Conservation (phyloP, 2,113 vertebrate genomes). For the Stictonetta naevosa region DNA sequence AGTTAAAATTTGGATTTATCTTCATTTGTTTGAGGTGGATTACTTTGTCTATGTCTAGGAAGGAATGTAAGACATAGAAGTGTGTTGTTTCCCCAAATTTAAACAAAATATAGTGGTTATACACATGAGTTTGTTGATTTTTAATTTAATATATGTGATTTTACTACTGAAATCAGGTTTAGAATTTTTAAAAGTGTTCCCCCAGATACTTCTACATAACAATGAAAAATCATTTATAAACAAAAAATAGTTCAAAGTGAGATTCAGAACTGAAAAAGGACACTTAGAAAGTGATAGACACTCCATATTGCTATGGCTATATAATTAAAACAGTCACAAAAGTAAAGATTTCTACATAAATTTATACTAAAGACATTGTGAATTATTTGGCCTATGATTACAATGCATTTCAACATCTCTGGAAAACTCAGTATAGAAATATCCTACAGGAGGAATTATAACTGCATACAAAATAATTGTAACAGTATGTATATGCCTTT, state of each 20-base stretch:
- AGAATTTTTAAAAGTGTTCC: not conserved
- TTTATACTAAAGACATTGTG: rapidly evolving
- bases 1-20: not conserved
- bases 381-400: not conserved
- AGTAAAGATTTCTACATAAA: not conserved
- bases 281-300: not conserved
- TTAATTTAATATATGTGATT: not conserved
- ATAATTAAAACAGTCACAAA: not conserved
- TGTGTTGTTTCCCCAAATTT: not conserved
- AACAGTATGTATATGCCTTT: not conserved
- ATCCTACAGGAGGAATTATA: not conserved
- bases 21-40: not conserved
- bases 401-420: not conserved
- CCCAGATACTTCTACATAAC: not conserved
- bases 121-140: rapidly evolving
- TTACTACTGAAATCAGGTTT: not conserved
- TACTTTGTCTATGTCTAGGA: not conserved
- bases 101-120: not conserved
- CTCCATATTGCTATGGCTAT: not conserved
- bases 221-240: not conserved
- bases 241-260: not conserved
- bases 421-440: not conserved
- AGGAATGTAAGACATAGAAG: not conserved
- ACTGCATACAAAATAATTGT: not conserved
- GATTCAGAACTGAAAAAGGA: not conserved